Conservation (phyloP, 1,140 invertebrate species). For the Drosophila oshimai region DNA sequence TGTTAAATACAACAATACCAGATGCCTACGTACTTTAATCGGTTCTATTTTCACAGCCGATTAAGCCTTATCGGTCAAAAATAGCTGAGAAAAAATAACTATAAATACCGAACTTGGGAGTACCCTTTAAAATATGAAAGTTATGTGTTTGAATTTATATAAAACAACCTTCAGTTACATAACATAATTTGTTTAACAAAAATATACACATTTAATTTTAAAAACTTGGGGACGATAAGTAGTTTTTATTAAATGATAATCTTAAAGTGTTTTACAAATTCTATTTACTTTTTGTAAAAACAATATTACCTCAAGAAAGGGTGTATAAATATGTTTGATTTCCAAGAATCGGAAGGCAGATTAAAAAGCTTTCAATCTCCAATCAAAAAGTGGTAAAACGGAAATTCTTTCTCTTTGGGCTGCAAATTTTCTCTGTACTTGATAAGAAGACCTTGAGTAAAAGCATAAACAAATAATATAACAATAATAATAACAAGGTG, state of each 20-base stretch:
- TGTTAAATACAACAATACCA: slow-evolving; percentile 1
- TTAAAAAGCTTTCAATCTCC: background rate
- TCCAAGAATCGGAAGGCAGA: background rate
- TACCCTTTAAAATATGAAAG: background rate
- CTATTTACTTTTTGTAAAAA: no score
- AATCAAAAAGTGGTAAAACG: background rate
- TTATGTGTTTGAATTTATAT: no score
- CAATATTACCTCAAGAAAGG: no score
- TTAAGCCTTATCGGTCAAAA: slow-evolving; percentile 35
- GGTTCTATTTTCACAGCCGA: background rate
- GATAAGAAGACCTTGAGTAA: background rate
- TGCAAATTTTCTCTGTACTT: background rate
- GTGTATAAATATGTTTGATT: background rate
- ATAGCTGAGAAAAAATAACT: background rate
- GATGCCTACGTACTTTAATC: background rate
- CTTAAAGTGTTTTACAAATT: no score
- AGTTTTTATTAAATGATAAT: no score
- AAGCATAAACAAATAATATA: slow-evolving; percentile 4
- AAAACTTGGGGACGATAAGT: no score
- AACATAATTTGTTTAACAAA: no score
- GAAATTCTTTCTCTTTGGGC: background rate
- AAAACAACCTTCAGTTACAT: no score
- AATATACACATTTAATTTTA: no score
- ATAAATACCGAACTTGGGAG: background rate
- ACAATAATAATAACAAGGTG: no score